These are phyloP conservation scores for Drosophila novamexicana DNA, from an alignment of 1,140 invertebrate species.

Conservation along the genomic window DNA sequence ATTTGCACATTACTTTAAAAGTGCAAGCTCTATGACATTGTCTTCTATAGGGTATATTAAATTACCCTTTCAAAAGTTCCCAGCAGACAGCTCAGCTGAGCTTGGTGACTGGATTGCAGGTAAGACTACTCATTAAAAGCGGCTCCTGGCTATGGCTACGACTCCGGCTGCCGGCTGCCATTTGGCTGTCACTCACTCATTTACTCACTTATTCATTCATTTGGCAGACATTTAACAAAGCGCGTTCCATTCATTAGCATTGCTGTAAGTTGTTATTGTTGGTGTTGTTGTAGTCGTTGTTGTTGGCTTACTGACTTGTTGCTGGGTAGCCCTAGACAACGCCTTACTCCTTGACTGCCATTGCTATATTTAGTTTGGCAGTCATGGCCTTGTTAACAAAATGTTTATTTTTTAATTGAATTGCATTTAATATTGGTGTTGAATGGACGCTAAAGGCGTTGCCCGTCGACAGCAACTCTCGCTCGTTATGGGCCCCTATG, in stretches of 20 bases:
- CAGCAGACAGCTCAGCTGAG: background rate
- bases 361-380: slow-evolving; percentile 49
- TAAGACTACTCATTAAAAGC: slow-evolving; percentile 59
- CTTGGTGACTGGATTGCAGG: slow-evolving; percentile 18
- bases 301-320: slow-evolving; percentile 5
- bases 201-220: slow-evolving; percentile 58
- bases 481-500: slow-evolving; percentile 31
- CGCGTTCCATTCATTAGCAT: slow-evolving; percentile 78
- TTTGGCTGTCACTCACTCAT: slow-evolving; percentile 76
- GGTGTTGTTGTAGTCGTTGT: background rate
- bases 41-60: background rate
- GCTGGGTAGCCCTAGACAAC: slow-evolving; percentile 25
- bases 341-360: slow-evolving; percentile 36
- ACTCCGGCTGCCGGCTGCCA: slow-evolving; percentile 43
- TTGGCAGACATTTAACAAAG: slow-evolving; percentile 75
- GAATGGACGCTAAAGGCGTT: background rate
- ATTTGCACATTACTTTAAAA: too few species aligned
- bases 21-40: too few species aligned
- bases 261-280: slow-evolving; percentile 43
- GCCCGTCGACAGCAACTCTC: slow-evolving; percentile 6
- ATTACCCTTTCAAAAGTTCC: background rate
- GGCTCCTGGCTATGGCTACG: slow-evolving; percentile 32
- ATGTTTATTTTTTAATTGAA: slow-evolving; percentile 58
- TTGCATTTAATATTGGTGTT: slow-evolving; percentile 37
- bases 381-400: slow-evolving; percentile 48